A percentile compares a stretch with the other conserved stretches of the same genome.
Conservation (phyloP, 2,797 vertebrate genomes). For the Geotrypetes seraphini region DNA sequence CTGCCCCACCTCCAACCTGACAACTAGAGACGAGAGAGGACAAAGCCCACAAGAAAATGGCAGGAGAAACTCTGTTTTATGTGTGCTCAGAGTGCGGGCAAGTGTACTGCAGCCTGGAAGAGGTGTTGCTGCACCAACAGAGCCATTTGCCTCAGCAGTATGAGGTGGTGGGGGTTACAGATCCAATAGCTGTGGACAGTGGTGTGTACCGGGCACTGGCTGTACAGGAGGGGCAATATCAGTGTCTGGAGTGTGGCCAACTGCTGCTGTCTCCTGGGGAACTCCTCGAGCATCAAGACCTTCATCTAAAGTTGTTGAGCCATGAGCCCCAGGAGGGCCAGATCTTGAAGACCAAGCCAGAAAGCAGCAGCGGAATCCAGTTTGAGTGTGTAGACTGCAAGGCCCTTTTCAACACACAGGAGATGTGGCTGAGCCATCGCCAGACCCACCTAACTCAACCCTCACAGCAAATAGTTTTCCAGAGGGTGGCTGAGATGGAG, state of each 20-base stretch:
- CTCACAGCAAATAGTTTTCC: background rate
- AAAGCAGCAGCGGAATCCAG: conserved; percentile 54
- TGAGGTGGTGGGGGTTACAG: conserved; percentile 35
- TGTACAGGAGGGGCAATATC: conserved; percentile 68
- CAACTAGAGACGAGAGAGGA: too few species aligned
- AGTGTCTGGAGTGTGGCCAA: conserved; percentile 82
- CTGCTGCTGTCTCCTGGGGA: conserved; percentile 72
- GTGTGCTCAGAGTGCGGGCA: conserved; percentile 88
- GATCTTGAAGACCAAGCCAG: background rate
- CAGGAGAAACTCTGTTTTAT: conserved; percentile 48
- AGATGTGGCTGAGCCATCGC: conserved; percentile 63
- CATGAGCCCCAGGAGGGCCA: conserved; percentile 22
- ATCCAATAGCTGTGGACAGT: conserved; percentile 11
- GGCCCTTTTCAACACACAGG: conserved; percentile 73
- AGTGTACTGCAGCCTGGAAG: conserved; percentile 77
- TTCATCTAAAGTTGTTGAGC: conserved; percentile 68
- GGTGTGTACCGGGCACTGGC: conserved; percentile 28
- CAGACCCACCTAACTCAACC: conserved; percentile 40
- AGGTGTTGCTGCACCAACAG: conserved; percentile 83
- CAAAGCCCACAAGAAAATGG: conserved; percentile 40
- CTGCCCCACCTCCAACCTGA: too few species aligned
- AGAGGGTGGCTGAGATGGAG: background rate
- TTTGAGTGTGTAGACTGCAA: conserved; percentile 86
- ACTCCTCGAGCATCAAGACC: conserved; percentile 80
- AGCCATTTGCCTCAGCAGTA: conserved; percentile 60